phyloP scores from a whole-genome alignment of 2,797 vertebrate species.

The Artibeus lituratus region DNA sequence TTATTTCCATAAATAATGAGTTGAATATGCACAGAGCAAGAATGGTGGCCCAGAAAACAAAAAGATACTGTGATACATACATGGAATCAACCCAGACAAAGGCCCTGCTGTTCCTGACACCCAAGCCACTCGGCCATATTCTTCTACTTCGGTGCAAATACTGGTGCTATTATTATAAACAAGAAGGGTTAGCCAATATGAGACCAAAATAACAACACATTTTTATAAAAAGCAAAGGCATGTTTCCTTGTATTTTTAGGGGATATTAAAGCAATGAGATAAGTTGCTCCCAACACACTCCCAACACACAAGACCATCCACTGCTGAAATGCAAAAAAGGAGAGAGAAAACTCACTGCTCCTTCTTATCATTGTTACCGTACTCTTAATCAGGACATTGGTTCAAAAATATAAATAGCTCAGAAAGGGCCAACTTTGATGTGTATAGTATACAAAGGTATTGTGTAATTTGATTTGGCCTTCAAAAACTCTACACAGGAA shows the following conservation, averaged over 20 bases:
- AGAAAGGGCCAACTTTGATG: not conserved
- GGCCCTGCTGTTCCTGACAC: not conserved
- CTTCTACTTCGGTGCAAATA: not conserved
- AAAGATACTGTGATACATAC: not conserved
- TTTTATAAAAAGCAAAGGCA: not conserved
- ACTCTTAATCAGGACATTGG: not conserved
- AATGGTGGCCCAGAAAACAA: not conserved
- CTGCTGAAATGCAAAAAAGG: not conserved
- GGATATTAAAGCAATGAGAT: not conserved
- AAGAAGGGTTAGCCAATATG: not conserved
- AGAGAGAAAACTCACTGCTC: not conserved
- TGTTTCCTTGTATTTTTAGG: not conserved
- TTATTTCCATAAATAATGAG: constrained; percentile 49
- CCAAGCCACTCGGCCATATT: not conserved
- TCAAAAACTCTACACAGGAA: not conserved
- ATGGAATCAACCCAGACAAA: not conserved
- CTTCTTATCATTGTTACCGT: not conserved
- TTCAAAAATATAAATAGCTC: not conserved
- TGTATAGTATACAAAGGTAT: not conserved
- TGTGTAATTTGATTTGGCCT: not conserved
- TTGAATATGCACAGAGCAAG: not conserved
- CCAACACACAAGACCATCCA: not conserved
- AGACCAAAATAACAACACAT: not conserved
- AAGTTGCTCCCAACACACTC: not conserved
- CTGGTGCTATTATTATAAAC: not conserved